phyloP scores from a whole-genome alignment of 35 echinoderm and acorn worm genomes.

The Heliocidaris tuberculata region DNA sequence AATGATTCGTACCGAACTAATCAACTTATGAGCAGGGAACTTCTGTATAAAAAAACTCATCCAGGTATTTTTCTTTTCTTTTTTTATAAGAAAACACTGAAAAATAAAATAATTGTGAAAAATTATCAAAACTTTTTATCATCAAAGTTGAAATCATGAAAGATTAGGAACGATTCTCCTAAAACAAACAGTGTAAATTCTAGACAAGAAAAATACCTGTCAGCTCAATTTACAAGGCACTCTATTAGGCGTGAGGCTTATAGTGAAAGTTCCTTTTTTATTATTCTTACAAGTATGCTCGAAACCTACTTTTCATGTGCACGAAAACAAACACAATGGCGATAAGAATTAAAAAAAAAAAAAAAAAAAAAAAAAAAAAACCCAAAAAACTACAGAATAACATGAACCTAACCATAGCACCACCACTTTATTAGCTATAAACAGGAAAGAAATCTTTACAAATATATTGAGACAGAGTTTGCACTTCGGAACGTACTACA shows the following conservation, averaged over 20 bases:
- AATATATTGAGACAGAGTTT: no score
- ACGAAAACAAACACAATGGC: neutral
- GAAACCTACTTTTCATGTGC: neutral
- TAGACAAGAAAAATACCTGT: neutral
- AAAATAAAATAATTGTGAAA: neutral
- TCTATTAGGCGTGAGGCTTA: neutral
- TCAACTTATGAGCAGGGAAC: neutral
- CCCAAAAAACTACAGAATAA: neutral
- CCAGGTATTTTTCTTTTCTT: neutral
- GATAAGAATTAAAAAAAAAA: neutral
- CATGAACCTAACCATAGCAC: neutral
- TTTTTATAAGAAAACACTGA: neutral
- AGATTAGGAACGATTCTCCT: neutral
- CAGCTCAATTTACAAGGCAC: neutral
- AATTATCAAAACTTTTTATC: neutral
- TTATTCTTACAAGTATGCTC: neutral
- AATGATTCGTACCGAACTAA: neutral
- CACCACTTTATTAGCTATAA: neutral
- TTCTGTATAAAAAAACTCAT: neutral
- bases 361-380: no score
- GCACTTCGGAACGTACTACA: no score
- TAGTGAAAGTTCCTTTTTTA: no score
- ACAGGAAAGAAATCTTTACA: no score
- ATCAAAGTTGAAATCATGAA: neutral
- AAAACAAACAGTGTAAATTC: neutral